phyloP scores from a whole-genome alignment of 1,140 invertebrate species.

The Papilio helenus region DNA sequence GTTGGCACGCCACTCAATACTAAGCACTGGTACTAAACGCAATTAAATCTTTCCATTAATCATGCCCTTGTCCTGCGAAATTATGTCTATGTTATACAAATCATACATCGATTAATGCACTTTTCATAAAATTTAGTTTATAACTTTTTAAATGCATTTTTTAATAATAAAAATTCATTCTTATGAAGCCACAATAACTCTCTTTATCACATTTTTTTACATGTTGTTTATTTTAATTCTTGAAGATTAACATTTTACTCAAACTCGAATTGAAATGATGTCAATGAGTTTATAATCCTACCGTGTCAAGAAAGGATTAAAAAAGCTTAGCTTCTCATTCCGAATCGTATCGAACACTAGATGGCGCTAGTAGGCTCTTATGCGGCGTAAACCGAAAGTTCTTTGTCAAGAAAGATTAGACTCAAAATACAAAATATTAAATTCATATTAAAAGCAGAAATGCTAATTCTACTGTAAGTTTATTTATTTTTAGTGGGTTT shows the following conservation, averaged over 20 bases:
- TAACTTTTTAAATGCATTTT: no score
- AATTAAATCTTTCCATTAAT: conserved; percentile 21
- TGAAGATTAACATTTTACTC: neutral
- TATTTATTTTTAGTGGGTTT: neutral
- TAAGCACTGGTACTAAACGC: conserved; percentile 41
- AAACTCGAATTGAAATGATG: neutral
- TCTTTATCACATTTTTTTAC: neutral
- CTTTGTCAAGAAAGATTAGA: neutral
- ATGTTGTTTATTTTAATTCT: neutral
- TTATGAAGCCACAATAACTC: no score
- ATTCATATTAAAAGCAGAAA: neutral
- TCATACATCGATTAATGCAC: neutral
- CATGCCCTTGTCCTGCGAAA: neutral
- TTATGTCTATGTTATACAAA: neutral
- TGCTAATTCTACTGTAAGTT: neutral
- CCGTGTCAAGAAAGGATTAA: conserved; percentile 4
- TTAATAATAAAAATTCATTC: no score
- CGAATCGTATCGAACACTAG: neutral
- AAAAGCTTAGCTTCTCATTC: neutral
- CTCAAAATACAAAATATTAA: neutral
- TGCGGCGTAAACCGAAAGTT: neutral
- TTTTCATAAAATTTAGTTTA: neutral
- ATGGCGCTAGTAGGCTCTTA: neutral
- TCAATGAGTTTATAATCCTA: neutral
- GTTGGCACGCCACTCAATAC: conserved; percentile 46